A percentile compares a stretch with the other conserved stretches of the same genome.
phyloP scores from a whole-genome alignment of 2,113 vertebrate species.

The Dipodomys merriami region DNA sequence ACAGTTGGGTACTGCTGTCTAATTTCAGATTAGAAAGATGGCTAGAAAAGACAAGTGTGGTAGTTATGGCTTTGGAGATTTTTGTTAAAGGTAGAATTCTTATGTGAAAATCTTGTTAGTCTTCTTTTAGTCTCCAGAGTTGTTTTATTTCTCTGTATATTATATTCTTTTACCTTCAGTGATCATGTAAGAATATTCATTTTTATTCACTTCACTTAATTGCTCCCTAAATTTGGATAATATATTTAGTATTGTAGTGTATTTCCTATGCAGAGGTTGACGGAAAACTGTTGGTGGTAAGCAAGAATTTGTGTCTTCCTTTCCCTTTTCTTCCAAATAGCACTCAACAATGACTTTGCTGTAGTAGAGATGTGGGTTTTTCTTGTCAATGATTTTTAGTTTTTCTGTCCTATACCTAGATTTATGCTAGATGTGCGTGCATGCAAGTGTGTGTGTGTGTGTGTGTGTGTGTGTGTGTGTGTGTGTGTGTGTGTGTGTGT shows the following conservation, averaged over 20 bases:
- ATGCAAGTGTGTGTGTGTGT: not conserved
- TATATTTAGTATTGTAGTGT: not conserved
- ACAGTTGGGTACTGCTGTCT: not conserved
- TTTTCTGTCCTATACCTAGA: constrained; percentile 21
- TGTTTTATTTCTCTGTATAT: not conserved
- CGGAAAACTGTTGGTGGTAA: not conserved
- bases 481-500: not conserved
- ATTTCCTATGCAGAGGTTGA: not conserved
- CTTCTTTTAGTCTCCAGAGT: not conserved
- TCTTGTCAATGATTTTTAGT: not conserved
- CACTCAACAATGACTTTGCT: constrained; percentile 28
- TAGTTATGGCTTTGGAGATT: not conserved
- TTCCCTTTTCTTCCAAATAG: constrained; percentile 22
- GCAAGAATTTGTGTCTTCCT: not conserved
- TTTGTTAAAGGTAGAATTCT: not conserved
- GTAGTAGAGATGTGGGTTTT: not conserved
- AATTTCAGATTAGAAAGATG: not conserved
- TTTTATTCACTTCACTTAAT: not conserved
- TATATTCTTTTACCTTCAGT: constrained; percentile 12
- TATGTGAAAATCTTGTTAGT: not conserved
- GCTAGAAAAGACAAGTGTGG: not conserved
- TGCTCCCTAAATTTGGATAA: not conserved
- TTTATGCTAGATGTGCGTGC: too few relatives aligned
- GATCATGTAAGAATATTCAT: not conserved
- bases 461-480: not conserved